Evolutionary conservation across 23 tunicate genomes (phyloP).

Genomic region (Halocynthia roretzi): DNA sequence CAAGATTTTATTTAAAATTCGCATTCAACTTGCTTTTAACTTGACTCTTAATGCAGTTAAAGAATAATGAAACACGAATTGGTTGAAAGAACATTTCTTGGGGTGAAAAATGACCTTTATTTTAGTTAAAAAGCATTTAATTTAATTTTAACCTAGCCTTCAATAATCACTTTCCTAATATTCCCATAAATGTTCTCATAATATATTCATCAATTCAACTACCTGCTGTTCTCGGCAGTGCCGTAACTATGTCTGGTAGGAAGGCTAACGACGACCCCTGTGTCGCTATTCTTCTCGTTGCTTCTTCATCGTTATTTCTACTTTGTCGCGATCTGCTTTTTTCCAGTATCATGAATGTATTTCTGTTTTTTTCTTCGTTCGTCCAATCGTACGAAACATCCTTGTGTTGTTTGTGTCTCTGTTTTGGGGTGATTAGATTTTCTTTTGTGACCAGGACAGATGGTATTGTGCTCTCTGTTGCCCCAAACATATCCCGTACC

Average conservation of each 20-base stretch:
- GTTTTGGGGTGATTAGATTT: constrained; percentile 12
- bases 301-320: background rate
- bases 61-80: too few species aligned
- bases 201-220: background rate
- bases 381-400: background rate
- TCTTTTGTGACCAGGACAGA: constrained; percentile 28
- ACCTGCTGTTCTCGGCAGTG: constrained; percentile 18
- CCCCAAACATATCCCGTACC: constrained; percentile 7
- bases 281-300: background rate
- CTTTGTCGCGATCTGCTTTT: background rate
- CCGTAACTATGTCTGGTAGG: constrained; percentile 7
- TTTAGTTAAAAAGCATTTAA: too few species aligned
- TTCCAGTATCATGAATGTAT: background rate
- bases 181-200: too few species aligned
- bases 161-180: too few species aligned
- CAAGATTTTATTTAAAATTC: too few species aligned
- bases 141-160: too few species aligned
- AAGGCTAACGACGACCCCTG: background rate
- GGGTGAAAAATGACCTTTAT: too few species aligned
- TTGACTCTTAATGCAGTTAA: too few species aligned
- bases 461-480: constrained; percentile 17
- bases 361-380: background rate
- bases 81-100: too few species aligned
- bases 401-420: background rate
- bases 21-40: too few species aligned